Evolutionary conservation across 2,888 invertebrate species (phyloP), one percentile per base, ranked within the genome.

Genomic region (Sesia bembeciformis): DNA sequence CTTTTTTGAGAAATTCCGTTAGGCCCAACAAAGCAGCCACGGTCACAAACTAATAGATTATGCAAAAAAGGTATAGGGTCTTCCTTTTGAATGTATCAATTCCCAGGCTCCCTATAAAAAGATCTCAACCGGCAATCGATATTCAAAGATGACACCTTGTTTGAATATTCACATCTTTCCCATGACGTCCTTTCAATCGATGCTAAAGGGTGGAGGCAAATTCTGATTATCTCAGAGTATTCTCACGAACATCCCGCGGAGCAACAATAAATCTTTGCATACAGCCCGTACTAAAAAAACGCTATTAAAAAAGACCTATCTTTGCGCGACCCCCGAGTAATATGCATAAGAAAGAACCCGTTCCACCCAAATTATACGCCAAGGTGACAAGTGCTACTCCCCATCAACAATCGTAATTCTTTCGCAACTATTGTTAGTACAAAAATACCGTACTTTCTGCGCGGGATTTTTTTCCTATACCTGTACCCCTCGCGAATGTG

Each of bases 81-180:
- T 84, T 89, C 89, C 85, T 85, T 81, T 87, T 83, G 78, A 84
- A 64, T 72, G 77, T 82, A 86, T 83, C 84, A 83, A 76, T 89
- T 88, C 89, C 88, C 88, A 88, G 77, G 86, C 76, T 74, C 77
- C 61, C 42, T 72, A 74, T 79, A 78, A 81, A 84, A 79, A 74
- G 78, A 77, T 67, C 52, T 46, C 74, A 77, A 77, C 78, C 82
- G 81, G 79, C 88, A 84, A 89, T 89, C 89, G 89, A 89, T 89
- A 89, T 88, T 86, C 88, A 85, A 75, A 81, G 89, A 89, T 88
- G 89, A 88, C 88, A 89, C 87, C 89, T 88, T 89, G 86, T 88
- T 89, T 89, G 88, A 89, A 89, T 89, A 88, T 87, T 78, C 84
- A 78, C 79, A 76, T 81, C 72, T 71, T 88, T 88, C 88, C 88